These are phyloP conservation scores for Astreopora myriophthalma DNA, from an alignment of 64 coral and sea anemone genomes.

Conservation along the genomic window DNA sequence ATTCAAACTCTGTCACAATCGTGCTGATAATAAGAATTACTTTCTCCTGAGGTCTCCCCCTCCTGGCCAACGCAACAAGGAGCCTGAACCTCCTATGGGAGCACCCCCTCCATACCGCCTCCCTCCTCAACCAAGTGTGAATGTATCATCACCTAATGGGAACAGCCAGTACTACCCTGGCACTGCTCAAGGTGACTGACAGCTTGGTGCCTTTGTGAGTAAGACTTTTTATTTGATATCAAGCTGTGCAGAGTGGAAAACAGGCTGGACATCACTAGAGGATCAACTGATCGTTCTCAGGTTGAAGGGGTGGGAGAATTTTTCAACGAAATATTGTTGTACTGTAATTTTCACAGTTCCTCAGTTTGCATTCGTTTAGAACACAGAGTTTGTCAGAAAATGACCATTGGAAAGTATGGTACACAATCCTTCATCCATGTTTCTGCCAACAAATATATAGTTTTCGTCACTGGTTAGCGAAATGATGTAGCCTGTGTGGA, in stretches of 20 bases:
- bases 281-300: neutral
- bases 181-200: conserved; percentile 49
- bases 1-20: neutral
- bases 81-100: conserved; percentile 45
- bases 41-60: neutral
- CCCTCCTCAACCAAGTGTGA: conserved; percentile 72
- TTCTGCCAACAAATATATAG: too few species aligned
- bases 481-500: too few species aligned
- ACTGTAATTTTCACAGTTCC: too few species aligned
- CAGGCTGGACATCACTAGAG: conserved; percentile 21
- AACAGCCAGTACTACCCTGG: conserved; percentile 78
- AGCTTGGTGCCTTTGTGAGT: conserved; percentile 38
- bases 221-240: conserved; percentile 19
- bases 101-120: conserved; percentile 88
- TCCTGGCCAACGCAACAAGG: conserved; percentile 20
- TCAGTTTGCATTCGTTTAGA: too few species aligned
- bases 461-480: too few species aligned
- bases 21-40: too few species aligned
- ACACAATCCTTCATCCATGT: too few species aligned
- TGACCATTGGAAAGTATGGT: too few species aligned
- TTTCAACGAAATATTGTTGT: too few species aligned
- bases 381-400: too few species aligned
- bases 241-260: conserved; percentile 33
- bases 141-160: conserved; percentile 55
- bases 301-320: neutral